Percentiles rank a stretch among this genome's conserved stretches.
Evolutionary conservation across 2,888 invertebrate genomes (phyloP).

Genomic region (Thera obeliscata): DNA sequence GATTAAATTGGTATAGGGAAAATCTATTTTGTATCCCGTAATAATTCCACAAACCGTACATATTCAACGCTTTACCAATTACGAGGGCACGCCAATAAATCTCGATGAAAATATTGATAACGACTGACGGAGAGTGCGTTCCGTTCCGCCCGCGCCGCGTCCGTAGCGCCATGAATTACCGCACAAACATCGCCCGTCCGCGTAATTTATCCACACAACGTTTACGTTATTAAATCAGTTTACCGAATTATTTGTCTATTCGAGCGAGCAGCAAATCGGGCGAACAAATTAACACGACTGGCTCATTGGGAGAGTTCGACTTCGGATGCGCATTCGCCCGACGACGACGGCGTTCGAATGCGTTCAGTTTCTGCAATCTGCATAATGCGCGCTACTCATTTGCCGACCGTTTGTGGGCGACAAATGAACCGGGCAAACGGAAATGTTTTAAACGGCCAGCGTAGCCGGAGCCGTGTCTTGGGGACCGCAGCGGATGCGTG

Average conservation of each 20-base stretch:
- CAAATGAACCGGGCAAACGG: constrained; percentile 71
- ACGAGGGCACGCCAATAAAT: constrained; percentile 64
- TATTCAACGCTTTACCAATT: constrained; percentile 60
- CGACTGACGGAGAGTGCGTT: constrained; percentile 53
- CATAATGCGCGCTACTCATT: constrained; percentile 76
- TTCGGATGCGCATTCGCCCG: constrained; percentile 33
- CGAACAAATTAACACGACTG: constrained; percentile 61
- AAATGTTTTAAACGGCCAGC: constrained; percentile 58
- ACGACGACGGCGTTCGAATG: constrained; percentile 52
- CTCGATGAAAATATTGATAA: constrained; percentile 72
- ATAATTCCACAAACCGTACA: constrained; percentile 46
- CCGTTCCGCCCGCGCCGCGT: constrained; percentile 37
- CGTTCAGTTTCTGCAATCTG: constrained; percentile 66
- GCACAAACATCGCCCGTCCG: constrained; percentile 55
- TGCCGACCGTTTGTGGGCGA: constrained; percentile 70
- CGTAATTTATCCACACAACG: constrained; percentile 56
- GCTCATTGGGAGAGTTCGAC: constrained; percentile 47
- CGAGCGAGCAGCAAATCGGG: constrained; percentile 50
- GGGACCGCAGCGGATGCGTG: constrained; percentile 33
- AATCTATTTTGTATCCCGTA: constrained; percentile 44
- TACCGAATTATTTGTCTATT: constrained; percentile 63
- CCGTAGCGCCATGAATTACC: constrained; percentile 55
- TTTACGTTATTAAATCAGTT: constrained; percentile 62
- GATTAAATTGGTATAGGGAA: constrained; percentile 38
- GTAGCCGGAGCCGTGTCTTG: constrained; percentile 47